These are phyloP conservation scores for Alloscopus bannaensis DNA, from an alignment of 2,888 invertebrate species.

Conservation along the genomic window DNA sequence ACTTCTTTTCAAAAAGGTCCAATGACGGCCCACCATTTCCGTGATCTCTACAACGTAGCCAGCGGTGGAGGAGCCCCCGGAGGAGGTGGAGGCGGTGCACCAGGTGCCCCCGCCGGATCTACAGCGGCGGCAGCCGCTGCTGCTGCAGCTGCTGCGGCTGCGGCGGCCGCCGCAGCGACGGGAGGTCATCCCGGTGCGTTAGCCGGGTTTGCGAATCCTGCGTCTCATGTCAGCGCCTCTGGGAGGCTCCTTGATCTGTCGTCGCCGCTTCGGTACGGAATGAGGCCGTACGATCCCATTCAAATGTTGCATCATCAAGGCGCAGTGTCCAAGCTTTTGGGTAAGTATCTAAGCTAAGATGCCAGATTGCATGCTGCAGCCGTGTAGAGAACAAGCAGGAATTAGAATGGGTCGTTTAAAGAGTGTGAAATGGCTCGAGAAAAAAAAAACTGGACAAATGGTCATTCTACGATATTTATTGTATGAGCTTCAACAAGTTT, in stretches of 20 bases:
- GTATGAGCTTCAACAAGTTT: neutral
- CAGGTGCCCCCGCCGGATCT: conserved; percentile 24
- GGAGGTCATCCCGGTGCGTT: conserved; percentile 36
- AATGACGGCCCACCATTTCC: conserved; percentile 73
- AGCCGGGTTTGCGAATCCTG: conserved; percentile 30
- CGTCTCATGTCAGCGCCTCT: conserved; percentile 45
- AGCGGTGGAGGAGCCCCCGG: conserved; percentile 66
- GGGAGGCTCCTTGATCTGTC: conserved; percentile 72
- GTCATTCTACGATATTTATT: neutral
- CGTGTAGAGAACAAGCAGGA: no score
- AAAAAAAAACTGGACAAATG: conserved; percentile 20
- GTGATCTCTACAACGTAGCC: conserved; percentile 71
- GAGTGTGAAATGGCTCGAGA: no score
- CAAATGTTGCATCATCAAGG: conserved; percentile 92
- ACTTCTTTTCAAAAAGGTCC: conserved; percentile 61
- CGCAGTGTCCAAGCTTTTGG: conserved; percentile 90
- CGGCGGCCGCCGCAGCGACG: conserved; percentile 44
- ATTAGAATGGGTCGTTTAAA: no score
- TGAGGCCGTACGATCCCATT: conserved; percentile 92
- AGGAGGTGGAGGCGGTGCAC: conserved; percentile 48
- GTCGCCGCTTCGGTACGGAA: conserved; percentile 78
- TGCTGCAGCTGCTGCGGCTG: conserved; percentile 52
- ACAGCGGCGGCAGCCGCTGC: conserved; percentile 44
- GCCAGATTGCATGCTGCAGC: neutral
- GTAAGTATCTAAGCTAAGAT: conserved; percentile 76